Evolutionary conservation across 2,888 invertebrate species (phyloP).

Genomic region (Zhuqinia jingwanae): DNA sequence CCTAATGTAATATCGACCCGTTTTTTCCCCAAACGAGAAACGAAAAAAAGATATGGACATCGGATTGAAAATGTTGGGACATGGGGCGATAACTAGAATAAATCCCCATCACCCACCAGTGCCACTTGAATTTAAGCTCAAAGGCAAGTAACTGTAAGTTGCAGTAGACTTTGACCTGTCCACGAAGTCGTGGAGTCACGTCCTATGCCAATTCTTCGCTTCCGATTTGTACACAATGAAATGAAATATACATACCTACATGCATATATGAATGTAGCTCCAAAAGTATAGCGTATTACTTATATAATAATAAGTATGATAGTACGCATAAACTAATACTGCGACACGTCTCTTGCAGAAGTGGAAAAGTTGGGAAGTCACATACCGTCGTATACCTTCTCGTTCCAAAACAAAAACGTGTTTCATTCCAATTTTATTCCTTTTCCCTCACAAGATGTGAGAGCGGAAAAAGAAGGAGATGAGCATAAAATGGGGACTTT

Average conservation of each 20-base stretch:
- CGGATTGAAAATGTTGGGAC: neutral
- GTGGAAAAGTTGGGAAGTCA: neutral
- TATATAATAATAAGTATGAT: no score
- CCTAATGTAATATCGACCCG: constrained; percentile 1
- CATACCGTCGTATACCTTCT: neutral
- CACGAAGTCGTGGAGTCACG: neutral
- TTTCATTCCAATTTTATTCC: no score
- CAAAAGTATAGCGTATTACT: no score
- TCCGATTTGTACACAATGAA: no score
- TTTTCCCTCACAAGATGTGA: no score
- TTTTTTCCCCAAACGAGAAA: neutral
- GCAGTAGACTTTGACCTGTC: no score
- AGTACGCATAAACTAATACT: neutral
- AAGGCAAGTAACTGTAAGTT: no score
- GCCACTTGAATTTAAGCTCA: constrained; percentile 9
- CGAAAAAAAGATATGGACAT: neutral
- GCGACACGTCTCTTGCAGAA: neutral
- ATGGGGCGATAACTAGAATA: neutral
- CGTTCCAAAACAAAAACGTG: neutral
- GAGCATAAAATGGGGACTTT: constrained; percentile 3
- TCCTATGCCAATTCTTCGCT: neutral
- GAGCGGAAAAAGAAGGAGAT: neutral
- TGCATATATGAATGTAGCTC: neutral
- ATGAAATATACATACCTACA: neutral
- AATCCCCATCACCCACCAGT: no score